These are phyloP conservation scores for Ellobius talpinus DNA, from an alignment of 2,113 vertebrate species.

Conservation along the genomic window DNA sequence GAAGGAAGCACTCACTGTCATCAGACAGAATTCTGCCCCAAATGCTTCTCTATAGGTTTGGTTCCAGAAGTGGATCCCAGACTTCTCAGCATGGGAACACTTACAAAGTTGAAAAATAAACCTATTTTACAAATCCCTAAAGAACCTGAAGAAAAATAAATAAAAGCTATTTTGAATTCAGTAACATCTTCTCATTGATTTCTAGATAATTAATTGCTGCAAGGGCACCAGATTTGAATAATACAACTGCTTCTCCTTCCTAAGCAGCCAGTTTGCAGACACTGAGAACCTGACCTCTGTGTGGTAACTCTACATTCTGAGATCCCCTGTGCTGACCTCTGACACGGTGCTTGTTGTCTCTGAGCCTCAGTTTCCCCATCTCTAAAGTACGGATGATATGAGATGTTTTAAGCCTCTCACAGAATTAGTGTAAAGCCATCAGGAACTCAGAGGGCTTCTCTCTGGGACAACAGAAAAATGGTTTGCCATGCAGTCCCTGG, in stretches of 20 bases:
- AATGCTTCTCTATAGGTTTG: neutral
- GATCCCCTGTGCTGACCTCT: neutral
- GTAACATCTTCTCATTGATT: conserved; percentile 18
- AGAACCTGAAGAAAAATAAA: conserved; percentile 33
- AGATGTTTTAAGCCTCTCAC: neutral
- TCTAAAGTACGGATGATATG: neutral
- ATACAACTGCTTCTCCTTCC: neutral
- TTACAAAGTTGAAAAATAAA: conserved; percentile 31
- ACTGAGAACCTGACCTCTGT: neutral
- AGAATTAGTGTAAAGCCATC: conserved; percentile 30
- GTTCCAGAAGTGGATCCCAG: neutral
- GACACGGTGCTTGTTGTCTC: neutral
- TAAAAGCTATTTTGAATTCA: conserved; percentile 33
- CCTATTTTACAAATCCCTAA: conserved; percentile 23
- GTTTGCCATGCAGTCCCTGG: neutral
- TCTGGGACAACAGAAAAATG: neutral
- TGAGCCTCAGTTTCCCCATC: neutral
- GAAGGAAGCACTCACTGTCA: neutral
- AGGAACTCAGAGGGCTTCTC: neutral
- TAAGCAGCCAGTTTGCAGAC: neutral
- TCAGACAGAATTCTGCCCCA: neutral
- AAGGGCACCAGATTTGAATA: neutral
- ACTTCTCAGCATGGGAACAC: neutral
- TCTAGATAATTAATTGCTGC: neutral
- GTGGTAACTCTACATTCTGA: neutral